A percentile compares a stretch with the other conserved stretches of the same genome.
Evolutionary conservation across 2,888 invertebrate species (phyloP).

Genomic region (Lycaena phlaeas): DNA sequence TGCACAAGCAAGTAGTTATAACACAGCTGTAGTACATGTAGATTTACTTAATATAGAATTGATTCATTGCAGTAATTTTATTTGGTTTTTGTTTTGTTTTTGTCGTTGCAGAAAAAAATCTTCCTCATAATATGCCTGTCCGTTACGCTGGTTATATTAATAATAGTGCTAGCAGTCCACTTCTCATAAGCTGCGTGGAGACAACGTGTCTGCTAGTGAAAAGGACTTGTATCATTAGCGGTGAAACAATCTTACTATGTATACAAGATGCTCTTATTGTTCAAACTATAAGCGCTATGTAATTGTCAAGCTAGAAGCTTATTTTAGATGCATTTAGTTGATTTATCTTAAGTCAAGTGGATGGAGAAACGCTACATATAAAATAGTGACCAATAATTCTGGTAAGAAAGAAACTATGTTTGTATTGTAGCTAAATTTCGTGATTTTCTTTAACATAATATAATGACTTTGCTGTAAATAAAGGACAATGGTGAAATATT

Average conservation of each 20-base stretch:
- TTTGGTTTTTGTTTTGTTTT: slow-evolving; percentile 68
- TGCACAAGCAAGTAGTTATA: neutral
- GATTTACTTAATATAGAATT: neutral
- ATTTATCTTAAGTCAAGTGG: too few species aligned
- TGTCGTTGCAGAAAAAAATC: slow-evolving; percentile 89
- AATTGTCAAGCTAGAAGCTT: too few species aligned
- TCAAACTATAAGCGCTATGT: too few species aligned
- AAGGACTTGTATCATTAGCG: neutral
- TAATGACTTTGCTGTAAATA: too few species aligned
- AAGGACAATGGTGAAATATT: too few species aligned
- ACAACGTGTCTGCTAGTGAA: slow-evolving; percentile 27
- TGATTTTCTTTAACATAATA: too few species aligned
- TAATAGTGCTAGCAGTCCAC: slow-evolving; percentile 77
- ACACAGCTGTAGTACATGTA: neutral
- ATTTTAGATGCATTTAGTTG: too few species aligned
- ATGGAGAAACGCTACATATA: too few species aligned
- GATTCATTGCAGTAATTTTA: slow-evolving; percentile 35
- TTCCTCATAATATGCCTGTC: slow-evolving; percentile 89
- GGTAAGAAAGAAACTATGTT: too few species aligned
- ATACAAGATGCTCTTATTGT: neutral
- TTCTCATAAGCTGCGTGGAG: slow-evolving; percentile 33
- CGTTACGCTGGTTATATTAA: slow-evolving; percentile 83
- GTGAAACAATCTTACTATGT: neutral
- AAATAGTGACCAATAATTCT: too few species aligned
- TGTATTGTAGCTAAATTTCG: too few species aligned